Evolutionary conservation across 2,797 vertebrate species (phyloP).

Genomic region (Diplodus puntazzo): DNA sequence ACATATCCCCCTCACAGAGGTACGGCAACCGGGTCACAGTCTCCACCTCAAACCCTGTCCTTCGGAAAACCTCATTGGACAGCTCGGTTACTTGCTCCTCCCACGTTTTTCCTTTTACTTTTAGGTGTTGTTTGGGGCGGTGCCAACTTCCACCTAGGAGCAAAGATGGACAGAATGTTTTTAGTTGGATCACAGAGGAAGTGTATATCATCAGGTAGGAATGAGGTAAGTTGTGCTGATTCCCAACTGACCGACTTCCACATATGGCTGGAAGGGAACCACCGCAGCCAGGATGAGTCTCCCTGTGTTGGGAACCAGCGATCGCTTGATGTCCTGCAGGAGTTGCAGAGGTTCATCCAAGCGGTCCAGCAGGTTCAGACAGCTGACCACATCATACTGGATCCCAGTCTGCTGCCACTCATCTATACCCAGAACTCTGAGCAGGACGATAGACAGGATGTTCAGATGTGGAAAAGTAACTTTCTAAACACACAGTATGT

Average conservation of each 20-base stretch:
- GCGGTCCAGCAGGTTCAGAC: conserved; percentile 97
- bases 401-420: conserved; percentile 95
- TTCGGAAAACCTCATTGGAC: conserved; percentile 88
- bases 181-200: background rate
- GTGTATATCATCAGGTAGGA: background rate
- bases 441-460: background rate
- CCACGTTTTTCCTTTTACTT: conserved; percentile 93
- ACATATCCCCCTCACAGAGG: conserved; percentile 98
- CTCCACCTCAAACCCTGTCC: conserved; percentile 92
- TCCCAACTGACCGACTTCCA: conserved; percentile 92
- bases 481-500: too few species aligned
- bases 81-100: conserved; percentile 96
- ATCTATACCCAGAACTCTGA: conserved; percentile 85
- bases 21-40: conserved; percentile 96
- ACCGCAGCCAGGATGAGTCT: conserved; percentile 93
- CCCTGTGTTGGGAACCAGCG: conserved; percentile 92
- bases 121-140: conserved; percentile 91
- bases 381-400: conserved; percentile 97
- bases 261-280: conserved; percentile 96
- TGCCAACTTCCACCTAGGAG: conserved; percentile 95
- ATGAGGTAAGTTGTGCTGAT: background rate
- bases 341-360: conserved; percentile 94
- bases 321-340: conserved; percentile 90
- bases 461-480: background rate
- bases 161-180: background rate